Evolutionary conservation across 2,888 invertebrate genomes (phyloP).

Genomic region (Tiliacea aurago): DNA sequence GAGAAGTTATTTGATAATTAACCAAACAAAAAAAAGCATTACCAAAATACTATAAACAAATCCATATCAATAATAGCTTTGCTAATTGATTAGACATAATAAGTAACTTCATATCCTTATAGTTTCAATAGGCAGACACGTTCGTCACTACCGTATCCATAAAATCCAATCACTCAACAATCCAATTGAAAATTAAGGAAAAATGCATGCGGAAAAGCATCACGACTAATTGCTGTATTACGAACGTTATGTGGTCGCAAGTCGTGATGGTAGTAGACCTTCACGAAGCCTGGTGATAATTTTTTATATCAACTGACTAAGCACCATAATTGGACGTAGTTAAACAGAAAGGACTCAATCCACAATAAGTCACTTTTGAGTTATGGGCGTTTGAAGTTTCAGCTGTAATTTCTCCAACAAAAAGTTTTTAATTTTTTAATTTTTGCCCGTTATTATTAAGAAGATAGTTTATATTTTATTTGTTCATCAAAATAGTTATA

Average conservation of each 20-base stretch:
- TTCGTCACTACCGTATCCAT: constrained; percentile 48
- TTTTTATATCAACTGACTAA: constrained; percentile 58
- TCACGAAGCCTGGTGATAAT: constrained; percentile 58
- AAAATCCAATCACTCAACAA: constrained; percentile 50
- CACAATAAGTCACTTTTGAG: no score
- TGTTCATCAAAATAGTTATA: no score
- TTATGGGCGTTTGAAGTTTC: no score
- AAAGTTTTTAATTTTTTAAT: no score
- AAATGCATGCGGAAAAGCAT: constrained; percentile 58
- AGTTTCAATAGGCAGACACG: constrained; percentile 9
- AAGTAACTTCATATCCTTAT: constrained; percentile 1
- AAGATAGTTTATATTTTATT: no score
- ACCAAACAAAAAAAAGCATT: no score
- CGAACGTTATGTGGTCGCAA: constrained; percentile 26
- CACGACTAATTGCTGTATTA: constrained; percentile 40
- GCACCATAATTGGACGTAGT: constrained; percentile 23
- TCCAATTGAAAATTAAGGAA: constrained; percentile 56
- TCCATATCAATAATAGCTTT: not conserved
- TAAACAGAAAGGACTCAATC: no score
- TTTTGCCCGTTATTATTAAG: no score
- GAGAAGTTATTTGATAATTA: no score
- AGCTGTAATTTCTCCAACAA: no score
- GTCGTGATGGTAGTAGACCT: constrained; percentile 59
- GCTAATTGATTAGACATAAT: constrained; percentile 20
- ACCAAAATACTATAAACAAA: not conserved